Evolutionary conservation across 1,140 invertebrate genomes (phyloP).

Genomic region (Diploscapter pachys): DNA sequence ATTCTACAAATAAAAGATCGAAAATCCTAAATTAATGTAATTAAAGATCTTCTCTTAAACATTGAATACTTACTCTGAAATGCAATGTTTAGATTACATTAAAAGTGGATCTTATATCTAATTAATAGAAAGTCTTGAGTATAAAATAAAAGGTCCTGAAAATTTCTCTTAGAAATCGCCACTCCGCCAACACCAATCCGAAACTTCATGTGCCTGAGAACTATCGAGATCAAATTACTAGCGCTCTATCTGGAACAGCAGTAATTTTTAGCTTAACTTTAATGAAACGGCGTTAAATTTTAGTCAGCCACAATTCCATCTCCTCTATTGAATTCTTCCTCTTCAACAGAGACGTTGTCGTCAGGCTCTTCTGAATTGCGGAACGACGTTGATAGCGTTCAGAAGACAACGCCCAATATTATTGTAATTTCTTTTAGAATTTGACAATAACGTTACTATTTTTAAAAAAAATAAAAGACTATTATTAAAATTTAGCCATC

Average conservation of each 20-base stretch:
- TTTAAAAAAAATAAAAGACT: no score
- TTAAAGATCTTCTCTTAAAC: constrained; percentile 1
- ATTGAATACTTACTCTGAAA: neutral
- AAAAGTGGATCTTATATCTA: no score
- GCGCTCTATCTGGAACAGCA: constrained; percentile 3
- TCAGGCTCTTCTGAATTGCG: neutral
- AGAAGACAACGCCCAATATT: no score
- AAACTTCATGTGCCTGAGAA: constrained; percentile 75
- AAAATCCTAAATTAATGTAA: constrained; percentile 5
- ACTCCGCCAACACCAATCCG: constrained; percentile 95
- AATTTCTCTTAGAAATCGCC: constrained; percentile 70
- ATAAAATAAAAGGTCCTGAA: no score
- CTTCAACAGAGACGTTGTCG: neutral
- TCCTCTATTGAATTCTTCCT: neutral
- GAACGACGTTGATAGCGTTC: neutral
- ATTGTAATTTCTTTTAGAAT: no score
- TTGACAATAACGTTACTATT: no score
- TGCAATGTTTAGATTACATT: no score
- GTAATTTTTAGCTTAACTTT: neutral
- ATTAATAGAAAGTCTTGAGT: no score
- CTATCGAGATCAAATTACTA: constrained; percentile 9
- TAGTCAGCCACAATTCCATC: neutral
- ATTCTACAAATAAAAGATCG: constrained; percentile 12
- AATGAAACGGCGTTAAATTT: neutral
- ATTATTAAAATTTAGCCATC: neutral